phyloP scores from a whole-genome alignment of 2,888 invertebrate species.

The Drosophila monieri region DNA sequence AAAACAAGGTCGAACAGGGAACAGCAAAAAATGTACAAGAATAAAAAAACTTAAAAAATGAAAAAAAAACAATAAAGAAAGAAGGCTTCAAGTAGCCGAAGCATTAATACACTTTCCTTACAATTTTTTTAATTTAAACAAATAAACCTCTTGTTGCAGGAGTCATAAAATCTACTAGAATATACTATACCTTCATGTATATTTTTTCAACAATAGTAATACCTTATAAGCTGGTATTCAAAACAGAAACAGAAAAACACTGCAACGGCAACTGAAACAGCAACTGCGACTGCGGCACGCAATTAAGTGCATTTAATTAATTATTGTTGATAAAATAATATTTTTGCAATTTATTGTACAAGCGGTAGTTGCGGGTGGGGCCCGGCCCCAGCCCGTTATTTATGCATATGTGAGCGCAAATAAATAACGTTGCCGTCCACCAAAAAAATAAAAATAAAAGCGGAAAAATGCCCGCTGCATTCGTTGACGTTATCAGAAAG shows the following conservation, averaged over 20 bases:
- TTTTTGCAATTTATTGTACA: conserved; percentile 77
- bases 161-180: too few species aligned
- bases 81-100: background rate
- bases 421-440: conserved; percentile 58
- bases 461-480: conserved; percentile 27
- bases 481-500: conserved; percentile 71
- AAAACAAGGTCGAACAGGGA: conserved; percentile 44
- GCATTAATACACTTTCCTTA: background rate
- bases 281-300: conserved; percentile 68
- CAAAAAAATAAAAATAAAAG: conserved; percentile 8
- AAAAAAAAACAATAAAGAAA: background rate
- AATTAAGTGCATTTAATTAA: conserved; percentile 80
- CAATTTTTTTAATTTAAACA: too few species aligned
- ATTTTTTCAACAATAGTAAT: background rate
- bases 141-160: too few species aligned
- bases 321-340: conserved; percentile 81
- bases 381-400: conserved; percentile 49
- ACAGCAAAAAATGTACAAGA: conserved; percentile 22
- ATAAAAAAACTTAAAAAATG: conserved; percentile 24
- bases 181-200: background rate
- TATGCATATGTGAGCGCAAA: conserved; percentile 72
- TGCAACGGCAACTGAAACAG: conserved; percentile 8
- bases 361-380: conserved; percentile 36
- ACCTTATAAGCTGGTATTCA: background rate
- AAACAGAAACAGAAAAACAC: conserved; percentile 1